Conservation (phyloP, 2,888 invertebrate species). For the Cerastis leucographa region DNA sequence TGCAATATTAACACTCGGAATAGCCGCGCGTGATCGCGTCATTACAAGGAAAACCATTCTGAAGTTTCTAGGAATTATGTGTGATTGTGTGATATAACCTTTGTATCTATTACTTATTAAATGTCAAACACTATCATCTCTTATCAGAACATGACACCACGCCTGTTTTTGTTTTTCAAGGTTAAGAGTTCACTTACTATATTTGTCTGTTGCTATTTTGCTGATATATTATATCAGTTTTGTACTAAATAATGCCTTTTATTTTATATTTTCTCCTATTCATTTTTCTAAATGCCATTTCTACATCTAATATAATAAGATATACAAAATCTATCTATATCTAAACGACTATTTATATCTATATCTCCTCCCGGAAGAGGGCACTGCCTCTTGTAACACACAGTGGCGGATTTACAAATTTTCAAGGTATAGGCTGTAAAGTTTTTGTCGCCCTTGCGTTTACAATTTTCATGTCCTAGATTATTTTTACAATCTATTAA, state of each 20-base stretch:
- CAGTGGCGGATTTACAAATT: too few species aligned
- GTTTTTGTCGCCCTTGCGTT: too few species aligned
- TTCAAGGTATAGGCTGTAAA: too few species aligned
- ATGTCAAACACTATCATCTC: neutral
- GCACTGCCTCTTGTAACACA: too few species aligned
- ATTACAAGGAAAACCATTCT: constrained; percentile 4
- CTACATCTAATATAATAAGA: neutral
- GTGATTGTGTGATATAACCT: neutral
- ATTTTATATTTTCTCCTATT: neutral
- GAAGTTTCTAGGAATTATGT: neutral
- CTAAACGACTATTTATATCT: too few species aligned
- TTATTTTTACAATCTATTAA: too few species aligned
- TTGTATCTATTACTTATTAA: neutral
- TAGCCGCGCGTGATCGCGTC: neutral
- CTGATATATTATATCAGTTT: too few species aligned
- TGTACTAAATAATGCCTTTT: neutral
- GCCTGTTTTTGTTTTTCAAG: neutral
- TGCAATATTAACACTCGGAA: neutral
- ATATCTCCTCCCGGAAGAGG: too few species aligned
- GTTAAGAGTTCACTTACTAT: neutral
- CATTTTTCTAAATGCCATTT: neutral
- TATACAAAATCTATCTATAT: neutral
- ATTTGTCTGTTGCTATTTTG: neutral
- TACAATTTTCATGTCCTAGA: too few species aligned
- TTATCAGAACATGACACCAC: neutral